phyloP scores from a whole-genome alignment of 2,888 invertebrate species.

The Sympetrum striolatum region DNA sequence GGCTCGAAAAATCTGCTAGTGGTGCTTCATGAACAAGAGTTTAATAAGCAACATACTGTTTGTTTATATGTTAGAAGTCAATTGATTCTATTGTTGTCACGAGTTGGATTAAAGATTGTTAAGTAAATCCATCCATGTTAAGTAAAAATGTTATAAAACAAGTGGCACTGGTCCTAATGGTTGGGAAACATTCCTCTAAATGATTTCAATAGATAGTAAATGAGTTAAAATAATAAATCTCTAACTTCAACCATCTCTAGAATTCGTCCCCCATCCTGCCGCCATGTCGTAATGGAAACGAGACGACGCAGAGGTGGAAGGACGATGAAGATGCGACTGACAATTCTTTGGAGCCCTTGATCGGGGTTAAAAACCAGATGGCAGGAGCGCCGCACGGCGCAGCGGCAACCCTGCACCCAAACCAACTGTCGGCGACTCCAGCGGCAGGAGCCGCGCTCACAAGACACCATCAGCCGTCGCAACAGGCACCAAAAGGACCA shows the following conservation, averaged over 20 bases:
- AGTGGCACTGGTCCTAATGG: too few relatives aligned
- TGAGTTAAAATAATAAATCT: not conserved
- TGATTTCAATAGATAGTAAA: too few relatives aligned
- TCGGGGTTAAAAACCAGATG: not conserved
- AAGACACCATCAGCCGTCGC: slow-evolving; percentile 17
- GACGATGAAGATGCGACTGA: slow-evolving; percentile 40
- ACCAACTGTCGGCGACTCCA: slow-evolving; percentile 13
- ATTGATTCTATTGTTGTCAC: too few relatives aligned
- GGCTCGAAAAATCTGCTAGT: too few relatives aligned
- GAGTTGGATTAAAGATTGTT: too few relatives aligned
- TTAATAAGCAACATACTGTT: too few relatives aligned
- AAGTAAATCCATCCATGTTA: too few relatives aligned
- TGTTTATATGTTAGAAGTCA: too few relatives aligned
- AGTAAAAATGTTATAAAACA: too few relatives aligned
- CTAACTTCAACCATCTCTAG: not conserved
- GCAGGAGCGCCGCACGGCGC: slow-evolving; percentile 44
- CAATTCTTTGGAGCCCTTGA: not conserved
- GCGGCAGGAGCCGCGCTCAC: slow-evolving; percentile 9
- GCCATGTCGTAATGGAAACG: slow-evolving; percentile 23
- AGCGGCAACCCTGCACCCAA: slow-evolving; percentile 4
- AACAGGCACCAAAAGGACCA: slow-evolving; percentile 21
- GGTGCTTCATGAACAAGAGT: too few relatives aligned
- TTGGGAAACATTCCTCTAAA: too few relatives aligned
- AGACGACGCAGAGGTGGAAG: slow-evolving; percentile 14
- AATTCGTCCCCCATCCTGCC: slow-evolving; percentile 19